Conservation (phyloP, 2,113 vertebrate genomes). For the Lepidothrix coronata region DNA sequence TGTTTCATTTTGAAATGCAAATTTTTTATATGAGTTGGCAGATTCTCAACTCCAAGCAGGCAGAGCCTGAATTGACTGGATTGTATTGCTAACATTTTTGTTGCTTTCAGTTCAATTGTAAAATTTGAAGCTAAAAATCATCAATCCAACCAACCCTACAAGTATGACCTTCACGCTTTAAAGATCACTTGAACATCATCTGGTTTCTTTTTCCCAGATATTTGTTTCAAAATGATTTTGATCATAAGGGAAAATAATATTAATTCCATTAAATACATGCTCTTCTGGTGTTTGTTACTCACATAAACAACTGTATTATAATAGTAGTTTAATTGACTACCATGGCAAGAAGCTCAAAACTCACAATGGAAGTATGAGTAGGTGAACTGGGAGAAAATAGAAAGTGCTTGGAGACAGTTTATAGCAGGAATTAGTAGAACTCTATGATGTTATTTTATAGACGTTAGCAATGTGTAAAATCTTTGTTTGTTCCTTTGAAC, state of each 20-base stretch:
- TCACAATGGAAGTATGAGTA: background rate
- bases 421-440: background rate
- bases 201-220: background rate
- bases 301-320: background rate
- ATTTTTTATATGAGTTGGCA: slow-evolving; percentile 5
- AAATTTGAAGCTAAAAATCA: background rate
- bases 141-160: background rate
- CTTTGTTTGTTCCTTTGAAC: background rate
- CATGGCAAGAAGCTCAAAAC: slow-evolving; percentile 18
- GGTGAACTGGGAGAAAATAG: background rate
- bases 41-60: background rate
- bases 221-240: background rate
- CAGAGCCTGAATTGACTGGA: background rate
- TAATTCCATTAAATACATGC: slow-evolving; percentile 32
- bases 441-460: background rate
- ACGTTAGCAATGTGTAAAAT: background rate
- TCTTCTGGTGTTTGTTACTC: slow-evolving; percentile 19
- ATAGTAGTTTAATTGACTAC: slow-evolving; percentile 31
- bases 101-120: background rate
- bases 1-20: slow-evolving; percentile 38
- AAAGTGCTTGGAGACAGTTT: background rate
- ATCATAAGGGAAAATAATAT: background rate
- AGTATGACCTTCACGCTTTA: background rate
- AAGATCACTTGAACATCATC: background rate
- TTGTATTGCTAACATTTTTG: background rate